Base-by-base conservation (phyloP, 2,797 vertebrate genomes). In the Chaetodon trifasciatus region DNA sequence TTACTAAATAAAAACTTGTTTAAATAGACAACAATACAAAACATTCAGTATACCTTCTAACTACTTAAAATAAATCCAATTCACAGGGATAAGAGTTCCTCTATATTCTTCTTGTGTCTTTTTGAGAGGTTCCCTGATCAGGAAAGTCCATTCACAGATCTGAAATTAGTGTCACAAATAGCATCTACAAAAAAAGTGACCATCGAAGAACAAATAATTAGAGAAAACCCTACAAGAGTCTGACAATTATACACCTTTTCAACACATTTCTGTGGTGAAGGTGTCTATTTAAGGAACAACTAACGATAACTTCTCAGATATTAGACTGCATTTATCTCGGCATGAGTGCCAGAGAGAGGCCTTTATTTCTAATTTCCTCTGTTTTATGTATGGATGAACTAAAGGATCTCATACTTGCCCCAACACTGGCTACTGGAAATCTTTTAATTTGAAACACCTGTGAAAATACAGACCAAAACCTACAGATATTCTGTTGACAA, bases 21-120 rank as follows among this genome's bases (percentile, higher is more conserved):
- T 88, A 88, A 88, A 90, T 81, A 86, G 35, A 64, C 66, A 82
- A 79, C 40, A 49, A 64, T 56, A 85, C 1, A 86, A 79, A 84
- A 76, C 32, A 21, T 0, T 0, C 13, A 49, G 17, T 3, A 11
- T n/a, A 28, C 60, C 52, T 47, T 46, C 8, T 64, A 58, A 72
- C 53, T 44, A 63, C 11, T 16, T 1, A n/a, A 19, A 57, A 64
- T 39, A 24, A 53, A 56, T 78, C 15, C 23, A 70, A 32, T 70
- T 62, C n/a, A 66, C 53, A 87, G 19, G 21, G 11, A 74, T n/a
- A 13, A 52, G 8, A 50, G 12, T 3, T 39, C 6, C 21, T 44
- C 1, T 10, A 9, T 57, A 24, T 47, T 35, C 17, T 58, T 47
- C 24, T 32, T 40, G 28, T 23, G 6, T 39, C 37, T 65, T 4